Evolutionary conservation across 2,113 vertebrate genomes (phyloP), one percentile per base, ranked within the genome.

Genomic region (Apteryx owenii): DNA sequence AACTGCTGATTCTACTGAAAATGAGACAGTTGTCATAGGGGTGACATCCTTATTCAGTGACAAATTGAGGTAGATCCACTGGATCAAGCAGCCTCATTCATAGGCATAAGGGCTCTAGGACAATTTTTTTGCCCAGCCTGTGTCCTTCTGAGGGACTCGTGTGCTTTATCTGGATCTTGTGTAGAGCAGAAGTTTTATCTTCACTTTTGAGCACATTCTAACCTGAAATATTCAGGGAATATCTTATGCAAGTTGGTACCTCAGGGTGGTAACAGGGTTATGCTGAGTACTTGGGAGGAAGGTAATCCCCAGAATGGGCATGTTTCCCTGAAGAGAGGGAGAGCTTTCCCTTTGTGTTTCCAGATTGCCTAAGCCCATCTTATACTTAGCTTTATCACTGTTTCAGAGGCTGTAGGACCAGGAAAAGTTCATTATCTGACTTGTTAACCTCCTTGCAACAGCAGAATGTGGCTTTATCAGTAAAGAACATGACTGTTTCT

Each of bases 21-120:
- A 50, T 61, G 61, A 68, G 28, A 42, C 23, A 26, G 23, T 7
- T 2, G 13, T 60, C 12, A 19, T 28, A 61, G 48, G 14, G 33
- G 26, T 80, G 64, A 15, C 19, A 23, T 5, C 10, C 38, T 26
- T 87, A 46, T 40, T 58, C 77, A 46, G 66, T 73, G 77, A 23
- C 40, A 36, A 19, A 12, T 36, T 38, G 40, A 48, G 33, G 26
- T 9, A 17, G 8, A 8, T n/a, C 10, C 15, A 42, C 76, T 44
- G 22, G 26, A 36, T 42, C 21, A 9, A 65, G 23, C 26, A 80
- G 20, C 84, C 64, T 70, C 1, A 2, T 42, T n/a, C 5, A 0
- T 1, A 22, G 23, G 31, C 16, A 8, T 25, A 20, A 75, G n/a
- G 84, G 65, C 44, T 81, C 15, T 53, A n/a, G 26, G 10, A 9